These are phyloP conservation scores for Palloptera scutellata DNA, from an alignment of 2,888 invertebrate species.

Conservation along the genomic window DNA sequence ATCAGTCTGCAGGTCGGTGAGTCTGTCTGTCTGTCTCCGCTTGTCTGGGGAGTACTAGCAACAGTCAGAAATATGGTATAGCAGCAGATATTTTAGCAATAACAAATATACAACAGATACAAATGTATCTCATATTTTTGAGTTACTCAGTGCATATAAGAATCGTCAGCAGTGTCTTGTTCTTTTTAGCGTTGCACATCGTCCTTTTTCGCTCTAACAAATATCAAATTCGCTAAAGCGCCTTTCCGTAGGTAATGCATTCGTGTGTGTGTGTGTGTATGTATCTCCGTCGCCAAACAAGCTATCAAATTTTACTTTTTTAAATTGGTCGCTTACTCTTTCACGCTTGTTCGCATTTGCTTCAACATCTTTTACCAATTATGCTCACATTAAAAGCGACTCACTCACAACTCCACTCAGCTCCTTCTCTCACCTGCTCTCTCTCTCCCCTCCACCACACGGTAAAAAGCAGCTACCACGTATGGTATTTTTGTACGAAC, in stretches of 20 bases:
- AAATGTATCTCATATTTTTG: constrained; percentile 51
- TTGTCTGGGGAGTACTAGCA: background rate
- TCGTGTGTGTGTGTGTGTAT: constrained; percentile 20
- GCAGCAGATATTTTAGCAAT: constrained; percentile 50
- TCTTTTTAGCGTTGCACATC: constrained; percentile 43
- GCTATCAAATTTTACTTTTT: no score
- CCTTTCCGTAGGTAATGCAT: no score
- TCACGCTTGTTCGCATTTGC: constrained; percentile 26
- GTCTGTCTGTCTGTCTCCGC: constrained; percentile 9
- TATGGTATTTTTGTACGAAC: background rate
- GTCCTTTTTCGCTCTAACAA: constrained; percentile 25
- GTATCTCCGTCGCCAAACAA: no score
- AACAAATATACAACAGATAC: constrained; percentile 58
- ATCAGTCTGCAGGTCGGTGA: constrained; percentile 10
- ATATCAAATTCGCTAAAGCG: background rate
- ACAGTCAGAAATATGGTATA: background rate
- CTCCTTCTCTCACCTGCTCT: no score
- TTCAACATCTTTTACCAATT: constrained; percentile 45
- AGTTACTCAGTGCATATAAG: constrained; percentile 32
- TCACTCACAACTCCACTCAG: no score
- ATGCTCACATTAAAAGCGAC: constrained; percentile 35
- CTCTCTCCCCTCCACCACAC: no score
- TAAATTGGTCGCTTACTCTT: constrained; percentile 25
- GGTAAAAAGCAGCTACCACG: background rate
- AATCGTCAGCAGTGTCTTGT: constrained; percentile 33